phyloP scores from a whole-genome alignment of 2,888 invertebrate genomes.

The Crocallis elinguaria region DNA sequence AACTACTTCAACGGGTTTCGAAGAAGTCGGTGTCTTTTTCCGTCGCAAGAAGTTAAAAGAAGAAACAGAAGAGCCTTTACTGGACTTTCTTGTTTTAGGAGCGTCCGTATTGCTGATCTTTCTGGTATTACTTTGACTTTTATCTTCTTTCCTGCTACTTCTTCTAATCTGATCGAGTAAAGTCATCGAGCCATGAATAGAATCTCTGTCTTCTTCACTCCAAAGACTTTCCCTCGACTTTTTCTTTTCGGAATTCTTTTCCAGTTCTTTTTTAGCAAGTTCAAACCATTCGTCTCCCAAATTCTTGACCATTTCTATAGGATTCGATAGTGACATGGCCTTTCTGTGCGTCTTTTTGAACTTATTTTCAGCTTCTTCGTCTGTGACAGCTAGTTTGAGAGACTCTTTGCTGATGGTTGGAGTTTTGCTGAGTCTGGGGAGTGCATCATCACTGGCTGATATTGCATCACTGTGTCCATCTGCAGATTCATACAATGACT shows the following conservation, averaged over 20 bases:
- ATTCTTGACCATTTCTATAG: slow-evolving; percentile 75
- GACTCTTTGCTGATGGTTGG: slow-evolving; percentile 80
- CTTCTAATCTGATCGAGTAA: slow-evolving; percentile 70
- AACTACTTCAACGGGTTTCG: slow-evolving; percentile 71
- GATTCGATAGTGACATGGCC: slow-evolving; percentile 80
- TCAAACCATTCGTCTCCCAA: slow-evolving; percentile 81
- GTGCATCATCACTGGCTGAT: slow-evolving; percentile 75
- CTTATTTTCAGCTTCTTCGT: slow-evolving; percentile 72
- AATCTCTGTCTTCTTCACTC: slow-evolving; percentile 79
- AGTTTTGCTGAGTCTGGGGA: slow-evolving; percentile 69
- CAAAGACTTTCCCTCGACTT: slow-evolving; percentile 80
- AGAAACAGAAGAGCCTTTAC: slow-evolving; percentile 76
- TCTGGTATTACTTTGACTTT: slow-evolving; percentile 58
- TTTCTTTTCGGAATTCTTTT: slow-evolving; percentile 71
- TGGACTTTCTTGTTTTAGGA: slow-evolving; percentile 71
- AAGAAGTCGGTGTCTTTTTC: slow-evolving; percentile 72
- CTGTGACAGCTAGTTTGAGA: slow-evolving; percentile 75
- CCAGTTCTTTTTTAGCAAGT: slow-evolving; percentile 66
- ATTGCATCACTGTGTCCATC: slow-evolving; percentile 78
- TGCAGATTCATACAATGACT: slow-evolving; percentile 79
- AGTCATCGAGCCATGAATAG: slow-evolving; percentile 68
- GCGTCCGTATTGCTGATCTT: slow-evolving; percentile 67
- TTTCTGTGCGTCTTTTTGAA: slow-evolving; percentile 76
- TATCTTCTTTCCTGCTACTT: slow-evolving; percentile 74
- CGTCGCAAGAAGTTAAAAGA: slow-evolving; percentile 74